These are phyloP conservation scores for Tachina grossa DNA, from an alignment of 2,888 invertebrate species.

Conservation along the genomic window DNA sequence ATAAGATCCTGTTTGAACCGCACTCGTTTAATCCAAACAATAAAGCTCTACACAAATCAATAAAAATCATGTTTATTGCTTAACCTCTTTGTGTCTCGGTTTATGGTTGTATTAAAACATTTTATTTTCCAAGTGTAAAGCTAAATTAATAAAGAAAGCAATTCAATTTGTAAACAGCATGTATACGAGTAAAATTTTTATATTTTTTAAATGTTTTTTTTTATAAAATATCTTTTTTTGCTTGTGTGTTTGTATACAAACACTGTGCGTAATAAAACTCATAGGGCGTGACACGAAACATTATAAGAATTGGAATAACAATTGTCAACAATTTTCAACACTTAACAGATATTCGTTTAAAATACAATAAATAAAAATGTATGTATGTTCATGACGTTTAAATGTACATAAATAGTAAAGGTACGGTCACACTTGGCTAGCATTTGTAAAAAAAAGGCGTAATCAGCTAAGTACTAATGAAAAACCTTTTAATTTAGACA, in stretches of 20 bases:
- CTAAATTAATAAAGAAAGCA: background rate
- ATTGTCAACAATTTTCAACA: background rate
- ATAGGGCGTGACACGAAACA: conserved; percentile 10
- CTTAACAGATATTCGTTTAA: background rate
- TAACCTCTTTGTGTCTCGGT: background rate
- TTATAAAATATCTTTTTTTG: background rate
- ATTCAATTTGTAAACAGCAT: conserved; percentile 3
- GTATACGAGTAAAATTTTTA: background rate
- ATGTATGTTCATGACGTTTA: background rate
- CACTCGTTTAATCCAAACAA: background rate
- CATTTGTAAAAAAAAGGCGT: too few relatives aligned
- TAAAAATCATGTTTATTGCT: background rate
- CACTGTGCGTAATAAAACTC: conserved; percentile 1
- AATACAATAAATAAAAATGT: background rate
- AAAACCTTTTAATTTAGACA: too few relatives aligned
- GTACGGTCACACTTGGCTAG: too few relatives aligned
- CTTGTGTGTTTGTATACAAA: background rate
- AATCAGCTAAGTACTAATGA: too few relatives aligned
- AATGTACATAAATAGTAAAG: too few relatives aligned
- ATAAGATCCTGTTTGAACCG: background rate
- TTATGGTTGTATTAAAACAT: background rate
- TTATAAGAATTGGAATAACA: conserved; percentile 3
- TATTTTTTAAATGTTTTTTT: background rate
- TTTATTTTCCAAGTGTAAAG: background rate
- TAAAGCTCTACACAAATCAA: background rate